Percentiles rank a stretch among this genome's conserved stretches.
Evolutionary conservation across 35 echinoderm and acorn worm species (phyloP).

Genomic region (Chiridota heheva): DNA sequence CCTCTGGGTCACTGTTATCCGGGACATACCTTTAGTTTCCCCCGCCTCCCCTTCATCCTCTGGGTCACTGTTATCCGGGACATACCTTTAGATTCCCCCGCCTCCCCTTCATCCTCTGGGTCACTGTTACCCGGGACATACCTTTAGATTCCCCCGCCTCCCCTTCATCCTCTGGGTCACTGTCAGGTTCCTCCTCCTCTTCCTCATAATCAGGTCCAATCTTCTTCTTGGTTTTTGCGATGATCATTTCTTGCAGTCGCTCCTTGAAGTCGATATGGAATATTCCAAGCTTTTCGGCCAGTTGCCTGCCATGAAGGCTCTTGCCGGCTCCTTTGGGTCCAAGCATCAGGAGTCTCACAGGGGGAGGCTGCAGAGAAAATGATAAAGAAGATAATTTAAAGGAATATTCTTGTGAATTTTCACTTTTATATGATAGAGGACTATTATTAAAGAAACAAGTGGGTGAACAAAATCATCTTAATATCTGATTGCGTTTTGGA

Average conservation of each 20-base stretch:
- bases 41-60: too few species aligned
- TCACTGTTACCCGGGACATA: background rate
- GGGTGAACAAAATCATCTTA: too few species aligned
- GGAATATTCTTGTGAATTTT: too few species aligned
- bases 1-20: too few species aligned
- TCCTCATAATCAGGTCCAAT: slow-evolving; percentile 95
- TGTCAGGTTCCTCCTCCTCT: slow-evolving; percentile 91
- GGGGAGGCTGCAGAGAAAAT: slow-evolving; percentile 72
- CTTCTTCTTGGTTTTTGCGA: slow-evolving; percentile 98
- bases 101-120: too few species aligned
- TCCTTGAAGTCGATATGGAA: slow-evolving; percentile 99
- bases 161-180: slow-evolving; percentile 65
- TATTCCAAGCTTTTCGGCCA: slow-evolving; percentile 89
- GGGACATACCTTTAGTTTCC: too few species aligned
- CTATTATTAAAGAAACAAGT: too few species aligned
- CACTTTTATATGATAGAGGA: too few species aligned
- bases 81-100: too few species aligned
- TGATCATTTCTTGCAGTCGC: slow-evolving; percentile 91
- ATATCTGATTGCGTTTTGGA: too few species aligned
- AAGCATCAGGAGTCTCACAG: slow-evolving; percentile 78
- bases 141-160: slow-evolving; percentile 24
- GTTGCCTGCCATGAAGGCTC: slow-evolving; percentile 67
- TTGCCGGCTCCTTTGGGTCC: slow-evolving; percentile 91
- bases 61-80: too few species aligned
- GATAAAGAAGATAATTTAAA: background rate